Base-by-base conservation (phyloP, 2,888 invertebrate species). In the Erynnis tages region DNA sequence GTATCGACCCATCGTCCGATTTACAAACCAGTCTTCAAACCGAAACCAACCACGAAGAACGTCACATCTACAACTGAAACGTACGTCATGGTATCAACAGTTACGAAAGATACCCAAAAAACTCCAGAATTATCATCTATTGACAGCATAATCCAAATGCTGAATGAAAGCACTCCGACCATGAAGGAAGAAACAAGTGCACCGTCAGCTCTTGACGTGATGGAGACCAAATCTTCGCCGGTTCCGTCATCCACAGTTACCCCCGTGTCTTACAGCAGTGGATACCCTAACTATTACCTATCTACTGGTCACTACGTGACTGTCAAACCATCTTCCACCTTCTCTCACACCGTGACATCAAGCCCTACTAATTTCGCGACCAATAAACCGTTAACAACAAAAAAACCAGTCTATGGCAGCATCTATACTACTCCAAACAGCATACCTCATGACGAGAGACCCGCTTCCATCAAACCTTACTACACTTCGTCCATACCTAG, bases 101-200 rank as follows among this genome's bases (percentile, higher is more conserved):
- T 91, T 0, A 88, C 86, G 2, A 91, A 91, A 65, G 89, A 88
- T 62, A 54, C 76, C 56, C 63, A 86, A 62, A 69, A 88, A 71
- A 77, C 83, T 4, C 73, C 81, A 7, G 86, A 87, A 48, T 67
- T 90, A 5, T 90, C 87, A 1, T 84, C 89, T 1, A 81, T 87
- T 44, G 71, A 91, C 59, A 91, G 93, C 40, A 93, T 94, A 3
- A 90, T 93, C 53, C 90, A 93, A 62, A 92, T 93, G 90, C 70
- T 93, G 6, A 93, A 93, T 67, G 80, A 83, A 17, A 86, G 82
- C 41, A 85, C 86, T 5, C 80, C 85, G 17, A 85, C 76, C 61
- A 69, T 84, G 63, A 81, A 76, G 48, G 81, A 84, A 44, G 79
- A 80, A 14, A 68, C 74, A 1, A 83, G 84, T 6, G 74, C 82